Percentiles rank a stretch among this genome's conserved stretches.
These are phyloP conservation scores for Planococcus citri DNA, from an alignment of 1,140 invertebrate species.

Conservation along the genomic window DNA sequence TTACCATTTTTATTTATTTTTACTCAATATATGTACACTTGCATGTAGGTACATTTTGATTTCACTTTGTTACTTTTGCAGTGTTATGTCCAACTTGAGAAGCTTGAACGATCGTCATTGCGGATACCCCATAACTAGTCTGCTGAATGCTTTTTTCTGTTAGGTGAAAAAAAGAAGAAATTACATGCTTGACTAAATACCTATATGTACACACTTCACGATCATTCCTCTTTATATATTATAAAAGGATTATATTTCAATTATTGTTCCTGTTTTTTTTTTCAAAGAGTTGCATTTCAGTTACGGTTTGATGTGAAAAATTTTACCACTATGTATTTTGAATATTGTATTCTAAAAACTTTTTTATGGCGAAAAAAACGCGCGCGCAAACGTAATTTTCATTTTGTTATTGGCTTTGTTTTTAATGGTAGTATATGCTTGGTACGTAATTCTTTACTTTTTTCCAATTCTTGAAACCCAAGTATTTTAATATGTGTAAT, in stretches of 20 bases:
- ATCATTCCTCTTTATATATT: not conserved
- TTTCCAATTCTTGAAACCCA: not conserved
- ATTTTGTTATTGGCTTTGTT: not conserved
- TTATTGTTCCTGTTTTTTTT: not conserved
- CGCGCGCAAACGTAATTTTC: conserved; percentile 1
- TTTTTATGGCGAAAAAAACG: not conserved
- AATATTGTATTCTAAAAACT: not conserved
- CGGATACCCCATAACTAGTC: not conserved
- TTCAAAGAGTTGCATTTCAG: not conserved
- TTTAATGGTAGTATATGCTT: not conserved
- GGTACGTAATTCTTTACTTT: not conserved
- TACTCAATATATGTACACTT: not conserved
- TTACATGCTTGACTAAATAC: not conserved
- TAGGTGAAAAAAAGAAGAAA: not conserved
- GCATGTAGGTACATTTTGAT: too few species aligned
- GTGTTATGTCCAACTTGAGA: conserved; percentile 5
- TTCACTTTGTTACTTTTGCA: not conserved
- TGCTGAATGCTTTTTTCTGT: conserved; percentile 3
- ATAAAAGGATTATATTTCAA: too few species aligned
- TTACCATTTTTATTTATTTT: not conserved
- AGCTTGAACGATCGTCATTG: not conserved
- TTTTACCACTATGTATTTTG: not conserved
- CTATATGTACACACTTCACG: not conserved
- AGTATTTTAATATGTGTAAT: not conserved
- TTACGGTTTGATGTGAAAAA: not conserved